phyloP scores from a whole-genome alignment of 92 coral and sea anemone species.

The Porites evermanni region DNA sequence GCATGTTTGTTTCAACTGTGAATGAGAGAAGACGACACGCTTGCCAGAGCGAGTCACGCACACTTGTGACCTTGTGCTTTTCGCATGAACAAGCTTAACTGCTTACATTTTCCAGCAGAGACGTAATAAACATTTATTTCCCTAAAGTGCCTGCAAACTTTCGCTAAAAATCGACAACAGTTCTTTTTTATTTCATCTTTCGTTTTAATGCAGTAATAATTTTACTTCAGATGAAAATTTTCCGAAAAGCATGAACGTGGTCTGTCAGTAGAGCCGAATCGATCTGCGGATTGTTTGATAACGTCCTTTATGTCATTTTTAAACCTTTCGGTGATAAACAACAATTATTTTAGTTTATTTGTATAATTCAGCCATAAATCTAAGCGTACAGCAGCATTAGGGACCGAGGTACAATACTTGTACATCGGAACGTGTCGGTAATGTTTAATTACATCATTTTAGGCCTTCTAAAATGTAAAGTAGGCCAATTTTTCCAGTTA shows the following conservation, averaged over 20 bases:
- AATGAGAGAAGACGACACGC: conserved; percentile 18
- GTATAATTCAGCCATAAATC: neutral
- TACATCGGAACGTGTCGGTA: conserved; percentile 16
- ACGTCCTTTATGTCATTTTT: conserved; percentile 2
- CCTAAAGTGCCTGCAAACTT: neutral
- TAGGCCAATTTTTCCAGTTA: neutral
- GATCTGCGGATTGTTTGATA: conserved; percentile 9
- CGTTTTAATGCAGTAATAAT: neutral
- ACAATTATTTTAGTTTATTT: conserved; percentile 10
- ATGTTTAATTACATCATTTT: neutral
- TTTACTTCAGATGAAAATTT: neutral
- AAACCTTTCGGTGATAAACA: conserved; percentile 13
- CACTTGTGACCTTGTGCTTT: neutral
- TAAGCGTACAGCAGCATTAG: neutral
- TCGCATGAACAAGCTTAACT: conserved; percentile 57
- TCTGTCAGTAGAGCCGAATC: neutral
- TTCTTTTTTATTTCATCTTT: neutral
- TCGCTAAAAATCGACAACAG: neutral
- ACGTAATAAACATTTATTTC: conserved; percentile 47
- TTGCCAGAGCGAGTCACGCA: conserved; percentile 71
- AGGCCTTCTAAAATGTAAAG: neutral
- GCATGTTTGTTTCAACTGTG: conserved; percentile 30
- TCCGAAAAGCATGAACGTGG: neutral
- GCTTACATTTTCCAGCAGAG: conserved; percentile 63
- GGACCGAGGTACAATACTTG: neutral